Conservation (phyloP, 2,797 vertebrate species). For the Muraenolepis orangiensis region DNA sequence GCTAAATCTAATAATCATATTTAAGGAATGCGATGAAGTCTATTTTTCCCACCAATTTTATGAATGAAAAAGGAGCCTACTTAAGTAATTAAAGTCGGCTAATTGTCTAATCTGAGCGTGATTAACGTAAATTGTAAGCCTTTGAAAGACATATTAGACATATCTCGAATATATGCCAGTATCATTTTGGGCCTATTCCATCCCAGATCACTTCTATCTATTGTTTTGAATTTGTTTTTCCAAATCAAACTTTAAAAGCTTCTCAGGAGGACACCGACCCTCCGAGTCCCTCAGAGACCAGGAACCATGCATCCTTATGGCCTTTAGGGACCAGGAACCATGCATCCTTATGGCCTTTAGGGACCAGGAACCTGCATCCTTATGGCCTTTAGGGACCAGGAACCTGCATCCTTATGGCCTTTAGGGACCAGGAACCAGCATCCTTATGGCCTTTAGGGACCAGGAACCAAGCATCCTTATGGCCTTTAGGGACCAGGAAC, state of each 20-base stretch:
- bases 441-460: too few relatives aligned
- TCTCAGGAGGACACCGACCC: constrained; percentile 58
- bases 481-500: too few relatives aligned
- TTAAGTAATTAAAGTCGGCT: not conserved
- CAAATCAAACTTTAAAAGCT: constrained; percentile 58
- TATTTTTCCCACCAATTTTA: not conserved
- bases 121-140: not conserved
- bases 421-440: too few relatives aligned
- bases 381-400: too few relatives aligned
- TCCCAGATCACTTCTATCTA: constrained; percentile 33
- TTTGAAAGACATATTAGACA: not conserved
- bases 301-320: too few relatives aligned
- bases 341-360: too few relatives aligned
- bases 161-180: constrained; percentile 7
- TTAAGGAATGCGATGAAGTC: not conserved
- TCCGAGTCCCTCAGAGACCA: constrained; percentile 45
- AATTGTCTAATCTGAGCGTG: not conserved
- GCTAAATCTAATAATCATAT: not conserved
- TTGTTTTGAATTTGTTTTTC: constrained; percentile 41
- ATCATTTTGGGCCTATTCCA: not conserved
- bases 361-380: too few relatives aligned
- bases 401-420: too few relatives aligned
- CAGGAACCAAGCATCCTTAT: too few relatives aligned
- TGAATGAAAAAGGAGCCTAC: not conserved
- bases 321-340: too few relatives aligned